Percentiles rank a stretch among this genome's conserved stretches.
Conservation (phyloP, 2,888 invertebrate genomes). For the Deilephila elpenor region DNA sequence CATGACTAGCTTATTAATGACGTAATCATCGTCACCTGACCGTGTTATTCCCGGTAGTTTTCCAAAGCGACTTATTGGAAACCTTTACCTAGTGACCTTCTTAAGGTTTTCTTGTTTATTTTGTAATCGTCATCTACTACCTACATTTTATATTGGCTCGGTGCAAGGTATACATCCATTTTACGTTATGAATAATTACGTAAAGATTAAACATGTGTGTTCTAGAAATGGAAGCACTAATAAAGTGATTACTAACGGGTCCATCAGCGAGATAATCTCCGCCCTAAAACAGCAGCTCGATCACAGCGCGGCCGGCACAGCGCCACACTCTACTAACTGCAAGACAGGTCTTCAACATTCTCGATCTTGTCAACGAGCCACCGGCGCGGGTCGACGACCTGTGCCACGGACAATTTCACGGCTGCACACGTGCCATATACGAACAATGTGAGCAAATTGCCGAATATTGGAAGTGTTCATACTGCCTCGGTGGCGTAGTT, state of each 20-base stretch:
- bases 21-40: too few relatives aligned
- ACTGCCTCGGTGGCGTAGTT: too few relatives aligned
- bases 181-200: too few relatives aligned
- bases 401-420: slow-evolving; percentile 46
- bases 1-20: too few relatives aligned
- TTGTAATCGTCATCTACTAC: too few relatives aligned
- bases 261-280: slow-evolving; percentile 29
- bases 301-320: slow-evolving; percentile 45
- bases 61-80: too few relatives aligned
- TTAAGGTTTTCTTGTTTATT: too few relatives aligned
- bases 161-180: too few relatives aligned
- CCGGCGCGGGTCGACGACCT: slow-evolving; percentile 41
- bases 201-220: too few relatives aligned
- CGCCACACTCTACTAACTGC: slow-evolving; percentile 59
- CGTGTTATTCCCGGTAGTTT: too few relatives aligned
- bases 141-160: too few relatives aligned
- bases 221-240: background rate
- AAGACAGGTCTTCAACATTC: slow-evolving; percentile 43
- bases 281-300: slow-evolving; percentile 53
- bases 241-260: background rate
- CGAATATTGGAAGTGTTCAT: slow-evolving; percentile 17
- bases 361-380: slow-evolving; percentile 40
- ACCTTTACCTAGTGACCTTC: too few relatives aligned
- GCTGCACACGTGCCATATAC: slow-evolving; percentile 34
- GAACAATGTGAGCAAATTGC: slow-evolving; percentile 28